Evolutionary conservation across 2,888 invertebrate genomes (phyloP), one percentile per base, ranked within the genome.

Genomic region (Eledona agricola): DNA sequence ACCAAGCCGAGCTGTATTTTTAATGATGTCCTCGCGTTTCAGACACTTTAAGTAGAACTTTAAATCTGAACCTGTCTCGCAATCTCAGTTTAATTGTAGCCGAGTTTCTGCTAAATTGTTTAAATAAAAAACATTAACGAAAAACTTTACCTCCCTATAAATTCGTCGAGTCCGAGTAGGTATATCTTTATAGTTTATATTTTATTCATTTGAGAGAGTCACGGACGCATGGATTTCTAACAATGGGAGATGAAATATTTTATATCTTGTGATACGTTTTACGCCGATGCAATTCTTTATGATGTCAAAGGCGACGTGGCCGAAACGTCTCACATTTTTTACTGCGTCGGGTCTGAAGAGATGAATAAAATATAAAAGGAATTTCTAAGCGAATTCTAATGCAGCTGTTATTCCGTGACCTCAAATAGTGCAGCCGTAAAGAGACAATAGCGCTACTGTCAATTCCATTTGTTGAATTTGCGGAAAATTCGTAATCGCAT

Each of bases 291-390:
- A 54, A 54, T 54, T 43, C 54, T 50, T 54, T 54, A 54, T 32
- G 38, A 43, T 54, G 54, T 54, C 54, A 54, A 54, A 54, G 45
- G 38, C 43, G 50, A 43, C 49, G 16, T 25, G 45, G 43, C 23
- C 45, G 37, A 29, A 54, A 35, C 29, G 42, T 47, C 42, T 49
- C 50, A 38, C 50, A 54, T 60, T 62, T 38, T 65, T 63, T 65
- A 63, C 62, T 63, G 55, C 59, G 57, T 42, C 40, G 59, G 65
- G 65, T 64, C 64, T 64, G 57, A 62, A 58, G 54, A 50, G 55
- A 64, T 64, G 64, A 65, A 65, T 65, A 65, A 65, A 63, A 63
- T 63, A 65, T 64, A 54, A 37, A 54, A 40, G 22, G 47, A 47
- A 19, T 38, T 49, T 40, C 40, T 50, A 38, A 38, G 32, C 25